A percentile compares a stretch with the other conserved stretches of the same genome.
Conservation (phyloP, 2,113 vertebrate species). For the rabbit (Oryctolagus cuniculus) region DNA sequence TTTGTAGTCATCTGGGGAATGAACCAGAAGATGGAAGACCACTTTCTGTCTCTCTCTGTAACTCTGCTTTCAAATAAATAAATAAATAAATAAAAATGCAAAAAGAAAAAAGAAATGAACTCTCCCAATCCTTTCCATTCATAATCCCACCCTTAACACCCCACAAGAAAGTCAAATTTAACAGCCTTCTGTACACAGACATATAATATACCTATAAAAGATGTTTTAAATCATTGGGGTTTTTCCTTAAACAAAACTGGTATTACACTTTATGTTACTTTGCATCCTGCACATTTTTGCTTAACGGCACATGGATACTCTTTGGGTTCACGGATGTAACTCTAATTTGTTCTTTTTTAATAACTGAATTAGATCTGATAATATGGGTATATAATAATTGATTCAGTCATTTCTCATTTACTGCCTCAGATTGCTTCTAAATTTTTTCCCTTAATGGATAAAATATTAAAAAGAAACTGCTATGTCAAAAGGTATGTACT, state of each 20-base stretch:
- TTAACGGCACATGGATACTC: not conserved
- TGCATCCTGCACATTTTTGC: not conserved
- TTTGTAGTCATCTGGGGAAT: too few relatives aligned
- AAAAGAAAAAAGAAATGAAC: constrained; percentile 8
- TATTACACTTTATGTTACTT: not conserved
- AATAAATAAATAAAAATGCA: not conserved
- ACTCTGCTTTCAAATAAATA: too few relatives aligned
- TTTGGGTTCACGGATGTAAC: not conserved
- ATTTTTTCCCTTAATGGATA: constrained; percentile 23
- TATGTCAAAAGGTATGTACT: not conserved
- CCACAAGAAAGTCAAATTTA: not conserved
- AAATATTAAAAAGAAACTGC: constrained; percentile 1
- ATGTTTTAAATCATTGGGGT: not conserved
- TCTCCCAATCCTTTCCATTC: not conserved
- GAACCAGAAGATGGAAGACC: too few relatives aligned
- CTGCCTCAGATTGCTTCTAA: constrained; percentile 7
- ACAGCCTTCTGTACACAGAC: not conserved
- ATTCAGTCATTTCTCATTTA: not conserved
- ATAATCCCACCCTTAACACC: not conserved
- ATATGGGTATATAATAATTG: not conserved
- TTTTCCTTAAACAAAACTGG: not conserved
- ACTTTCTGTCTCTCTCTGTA: too few relatives aligned
- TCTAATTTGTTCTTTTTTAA: constrained; percentile 45
- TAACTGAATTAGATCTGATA: not conserved
- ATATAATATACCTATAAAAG: not conserved